Evolutionary conservation across 2,113 vertebrate genomes (phyloP).

Genomic region (Prochilodus magdalenae): DNA sequence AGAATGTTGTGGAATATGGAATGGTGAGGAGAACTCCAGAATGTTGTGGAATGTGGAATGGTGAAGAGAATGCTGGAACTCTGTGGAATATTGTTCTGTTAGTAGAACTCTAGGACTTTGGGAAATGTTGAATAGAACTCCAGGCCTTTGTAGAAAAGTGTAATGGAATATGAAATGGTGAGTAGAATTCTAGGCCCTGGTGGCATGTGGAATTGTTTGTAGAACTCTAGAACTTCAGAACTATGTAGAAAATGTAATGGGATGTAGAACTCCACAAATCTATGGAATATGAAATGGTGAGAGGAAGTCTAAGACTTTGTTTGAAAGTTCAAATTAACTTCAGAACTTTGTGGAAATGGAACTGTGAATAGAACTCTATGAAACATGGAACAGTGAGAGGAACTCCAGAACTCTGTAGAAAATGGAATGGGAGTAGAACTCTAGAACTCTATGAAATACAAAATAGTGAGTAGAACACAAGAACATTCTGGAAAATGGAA

Average conservation of each 20-base stretch:
- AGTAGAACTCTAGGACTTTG: background rate
- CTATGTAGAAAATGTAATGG: background rate
- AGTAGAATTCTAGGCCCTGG: background rate
- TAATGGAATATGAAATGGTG: background rate
- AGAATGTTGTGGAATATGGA: background rate
- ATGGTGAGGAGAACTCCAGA: background rate
- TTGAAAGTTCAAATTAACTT: too few relatives aligned
- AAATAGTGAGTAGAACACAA: too few relatives aligned
- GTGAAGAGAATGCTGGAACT: too few relatives aligned
- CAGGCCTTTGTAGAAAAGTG: too few relatives aligned
- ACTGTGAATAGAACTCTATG: background rate
- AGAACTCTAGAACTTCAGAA: background rate
- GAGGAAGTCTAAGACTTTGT: too few relatives aligned
- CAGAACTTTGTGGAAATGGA: background rate
- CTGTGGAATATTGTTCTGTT: background rate
- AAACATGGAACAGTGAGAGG: background rate
- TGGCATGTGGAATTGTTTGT: background rate
- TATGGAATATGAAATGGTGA: background rate
- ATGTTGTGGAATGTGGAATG: too few relatives aligned
- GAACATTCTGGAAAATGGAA: too few relatives aligned
- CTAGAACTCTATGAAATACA: too few relatives aligned
- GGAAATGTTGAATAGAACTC: background rate
- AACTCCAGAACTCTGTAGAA: background rate
- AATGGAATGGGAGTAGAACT: background rate
- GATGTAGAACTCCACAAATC: background rate